phyloP scores from a whole-genome alignment of 2,797 vertebrate genomes.

The Menidia menidia region DNA sequence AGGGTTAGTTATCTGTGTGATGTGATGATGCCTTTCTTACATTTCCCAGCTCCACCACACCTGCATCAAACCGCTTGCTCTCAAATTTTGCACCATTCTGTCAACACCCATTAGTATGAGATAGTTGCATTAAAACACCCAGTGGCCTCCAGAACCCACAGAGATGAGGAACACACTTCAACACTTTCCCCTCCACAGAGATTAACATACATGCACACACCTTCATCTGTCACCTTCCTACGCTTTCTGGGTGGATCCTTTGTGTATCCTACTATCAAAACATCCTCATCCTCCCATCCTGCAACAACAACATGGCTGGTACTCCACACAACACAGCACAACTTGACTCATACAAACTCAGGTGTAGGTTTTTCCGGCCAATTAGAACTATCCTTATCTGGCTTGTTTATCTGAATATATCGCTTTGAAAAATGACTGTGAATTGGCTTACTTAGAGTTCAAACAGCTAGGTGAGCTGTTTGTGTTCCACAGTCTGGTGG shows the following conservation, averaged over 20 bases:
- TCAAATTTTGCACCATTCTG: no score
- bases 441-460: not conserved
- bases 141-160: no score
- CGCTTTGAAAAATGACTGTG: not conserved
- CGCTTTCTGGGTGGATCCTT: conserved; percentile 70
- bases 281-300: conserved; percentile 86
- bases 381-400: not conserved
- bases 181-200: not conserved
- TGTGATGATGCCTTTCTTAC: no score
- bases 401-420: not conserved
- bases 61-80: no score
- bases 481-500: conserved; percentile 23
- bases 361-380: not conserved
- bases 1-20: no score
- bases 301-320: conserved; percentile 75
- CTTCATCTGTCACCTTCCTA: conserved; percentile 81
- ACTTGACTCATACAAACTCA: conserved; percentile 9
- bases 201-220: conserved; percentile 65
- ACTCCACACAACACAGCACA: conserved; percentile 49
- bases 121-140: no score
- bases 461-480: not conserved
- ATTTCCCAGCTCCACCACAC: no score
- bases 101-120: no score
- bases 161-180: not conserved
- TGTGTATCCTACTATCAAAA: conserved; percentile 83